These are phyloP conservation scores for Calameuta filiformis DNA, from an alignment of 2,888 invertebrate species.

Conservation along the genomic window DNA sequence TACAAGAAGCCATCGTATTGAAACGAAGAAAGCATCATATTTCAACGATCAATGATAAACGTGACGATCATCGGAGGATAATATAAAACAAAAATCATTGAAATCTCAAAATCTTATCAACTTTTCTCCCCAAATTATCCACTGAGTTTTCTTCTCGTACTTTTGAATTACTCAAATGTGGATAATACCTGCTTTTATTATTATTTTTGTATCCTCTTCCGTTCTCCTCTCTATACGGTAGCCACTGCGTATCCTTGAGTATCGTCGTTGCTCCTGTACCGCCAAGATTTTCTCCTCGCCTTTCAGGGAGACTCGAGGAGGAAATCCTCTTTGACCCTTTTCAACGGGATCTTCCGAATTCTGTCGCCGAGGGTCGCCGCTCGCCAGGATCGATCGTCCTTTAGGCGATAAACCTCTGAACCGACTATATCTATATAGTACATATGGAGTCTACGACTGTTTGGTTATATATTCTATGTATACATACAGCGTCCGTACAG, in stretches of 20 bases:
- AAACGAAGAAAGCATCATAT: neutral
- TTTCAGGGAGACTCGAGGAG: neutral
- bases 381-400: neutral
- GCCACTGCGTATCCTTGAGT: neutral
- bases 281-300: neutral
- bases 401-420: neutral
- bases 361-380: neutral
- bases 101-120: neutral
- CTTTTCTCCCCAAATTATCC: accelerated
- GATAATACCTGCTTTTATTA: neutral
- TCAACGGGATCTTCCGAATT: neutral
- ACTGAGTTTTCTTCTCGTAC: neutral
- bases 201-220: neutral
- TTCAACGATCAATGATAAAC: neutral
- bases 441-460: neutral
- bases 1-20: neutral
- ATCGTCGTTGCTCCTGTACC: neutral
- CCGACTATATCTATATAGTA: neutral
- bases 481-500: no score
- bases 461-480: no score
- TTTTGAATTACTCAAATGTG: neutral
- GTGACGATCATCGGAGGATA: neutral
- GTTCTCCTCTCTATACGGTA: neutral
- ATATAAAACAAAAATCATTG: neutral
- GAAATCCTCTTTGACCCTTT: neutral